phyloP scores from a whole-genome alignment of 2,113 vertebrate genomes.

The Carassius auratus region DNA sequence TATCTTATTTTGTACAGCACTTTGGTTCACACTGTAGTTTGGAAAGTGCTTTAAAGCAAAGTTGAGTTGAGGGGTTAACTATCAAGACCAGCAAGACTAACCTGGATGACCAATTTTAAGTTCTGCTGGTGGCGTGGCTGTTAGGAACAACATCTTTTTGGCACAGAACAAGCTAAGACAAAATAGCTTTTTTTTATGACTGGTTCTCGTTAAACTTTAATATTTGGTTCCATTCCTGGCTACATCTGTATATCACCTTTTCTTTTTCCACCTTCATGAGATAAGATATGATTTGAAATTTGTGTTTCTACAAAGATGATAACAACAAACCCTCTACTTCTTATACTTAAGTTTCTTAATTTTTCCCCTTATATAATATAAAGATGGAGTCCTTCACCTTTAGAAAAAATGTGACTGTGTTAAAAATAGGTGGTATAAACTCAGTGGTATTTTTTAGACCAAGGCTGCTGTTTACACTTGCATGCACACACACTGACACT shows the following conservation, averaged over 20 bases:
- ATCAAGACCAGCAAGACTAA: neutral
- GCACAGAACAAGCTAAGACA: neutral
- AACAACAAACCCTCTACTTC: neutral
- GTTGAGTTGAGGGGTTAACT: neutral
- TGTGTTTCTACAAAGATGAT: no score
- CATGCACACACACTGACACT: neutral
- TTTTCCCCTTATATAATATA: neutral
- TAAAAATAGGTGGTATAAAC: conserved; percentile 19
- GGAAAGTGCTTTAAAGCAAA: no score
- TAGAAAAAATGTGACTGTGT: neutral
- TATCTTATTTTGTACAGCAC: no score
- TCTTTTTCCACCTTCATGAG: neutral
- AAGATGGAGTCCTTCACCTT: neutral
- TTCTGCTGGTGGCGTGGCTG: neutral
- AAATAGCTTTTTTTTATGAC: neutral
- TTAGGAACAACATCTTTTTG: no score
- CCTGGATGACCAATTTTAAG: neutral
- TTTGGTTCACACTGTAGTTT: no score
- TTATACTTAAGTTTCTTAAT: neutral
- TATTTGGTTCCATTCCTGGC: neutral
- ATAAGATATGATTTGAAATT: neutral
- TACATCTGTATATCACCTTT: neutral
- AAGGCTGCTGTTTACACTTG: conserved; percentile 23
- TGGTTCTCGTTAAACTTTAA: neutral
- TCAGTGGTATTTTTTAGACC: conserved; percentile 11